Evolutionary conservation across 2,888 invertebrate genomes (phyloP).

Genomic region (Anodontia alba): DNA sequence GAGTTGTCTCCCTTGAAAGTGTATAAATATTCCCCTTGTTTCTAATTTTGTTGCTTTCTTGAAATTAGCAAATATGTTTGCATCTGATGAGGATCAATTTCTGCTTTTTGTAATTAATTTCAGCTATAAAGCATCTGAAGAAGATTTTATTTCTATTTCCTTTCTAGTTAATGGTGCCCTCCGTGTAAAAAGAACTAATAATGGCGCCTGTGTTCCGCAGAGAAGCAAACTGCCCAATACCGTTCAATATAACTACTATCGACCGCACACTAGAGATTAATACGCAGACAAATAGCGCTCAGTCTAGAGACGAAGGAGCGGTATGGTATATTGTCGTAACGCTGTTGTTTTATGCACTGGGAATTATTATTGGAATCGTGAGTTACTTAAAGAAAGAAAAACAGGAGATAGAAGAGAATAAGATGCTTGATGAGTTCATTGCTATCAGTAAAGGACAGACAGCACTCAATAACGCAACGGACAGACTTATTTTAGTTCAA

Average conservation of each 20-base stretch:
- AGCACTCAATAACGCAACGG: neutral
- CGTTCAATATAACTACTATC: slow-evolving; percentile 26
- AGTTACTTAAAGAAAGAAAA: slow-evolving; percentile 77
- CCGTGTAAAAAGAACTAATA: neutral
- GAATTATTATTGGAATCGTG: slow-evolving; percentile 78
- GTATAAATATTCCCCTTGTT: too few species aligned
- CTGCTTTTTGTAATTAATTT: too few species aligned
- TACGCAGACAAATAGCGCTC: slow-evolving; percentile 2
- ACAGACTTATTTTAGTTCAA: slow-evolving; percentile 18
- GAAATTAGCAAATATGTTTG: too few species aligned
- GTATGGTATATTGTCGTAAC: slow-evolving; percentile 81
- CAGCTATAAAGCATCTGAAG: too few species aligned
- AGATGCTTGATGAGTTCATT: slow-evolving; percentile 81
- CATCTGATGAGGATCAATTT: too few species aligned
- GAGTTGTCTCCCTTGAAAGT: too few species aligned
- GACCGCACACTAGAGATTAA: slow-evolving; percentile 6
- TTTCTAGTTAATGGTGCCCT: neutral
- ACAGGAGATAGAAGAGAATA: slow-evolving; percentile 81
- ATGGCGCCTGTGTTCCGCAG: slow-evolving; percentile 27
- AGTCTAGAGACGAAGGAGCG: slow-evolving; percentile 62
- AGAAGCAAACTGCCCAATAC: slow-evolving; percentile 2
- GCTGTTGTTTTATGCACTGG: slow-evolving; percentile 78
- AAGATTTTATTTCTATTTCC: too few species aligned
- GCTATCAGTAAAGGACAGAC: slow-evolving; percentile 60
- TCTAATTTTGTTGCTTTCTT: too few species aligned